These are phyloP conservation scores for Nebria brevicollis DNA, from an alignment of 2,888 invertebrate species.

Conservation along the genomic window DNA sequence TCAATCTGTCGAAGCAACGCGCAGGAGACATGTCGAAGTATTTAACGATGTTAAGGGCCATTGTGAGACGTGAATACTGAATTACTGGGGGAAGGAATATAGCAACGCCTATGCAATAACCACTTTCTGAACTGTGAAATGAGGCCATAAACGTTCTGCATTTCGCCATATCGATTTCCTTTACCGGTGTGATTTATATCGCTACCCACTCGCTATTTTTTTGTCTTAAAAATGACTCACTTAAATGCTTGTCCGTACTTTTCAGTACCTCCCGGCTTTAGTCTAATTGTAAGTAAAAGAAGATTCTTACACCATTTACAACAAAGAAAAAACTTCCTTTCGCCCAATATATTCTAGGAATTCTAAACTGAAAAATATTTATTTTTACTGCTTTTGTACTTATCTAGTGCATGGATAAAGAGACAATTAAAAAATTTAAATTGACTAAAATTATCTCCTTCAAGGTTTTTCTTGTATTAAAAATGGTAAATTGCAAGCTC, in stretches of 20 bases:
- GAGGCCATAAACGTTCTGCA: slow-evolving; percentile 41
- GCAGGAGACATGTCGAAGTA: slow-evolving; percentile 44
- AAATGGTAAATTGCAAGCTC: background rate
- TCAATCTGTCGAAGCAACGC: slow-evolving; percentile 38
- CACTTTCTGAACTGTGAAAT: slow-evolving; percentile 39
- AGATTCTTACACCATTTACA: background rate
- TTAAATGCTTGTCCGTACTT: background rate
- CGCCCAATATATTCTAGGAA: background rate
- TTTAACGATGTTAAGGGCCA: slow-evolving; percentile 44
- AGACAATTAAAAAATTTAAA: no score
- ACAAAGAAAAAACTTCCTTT: background rate
- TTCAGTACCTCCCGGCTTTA: background rate
- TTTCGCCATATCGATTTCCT: slow-evolving; percentile 41
- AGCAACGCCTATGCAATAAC: slow-evolving; percentile 53
- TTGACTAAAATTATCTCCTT: no score
- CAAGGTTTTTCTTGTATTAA: background rate
- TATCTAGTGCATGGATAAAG: no score
- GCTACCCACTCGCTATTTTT: background rate
- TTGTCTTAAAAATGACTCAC: background rate
- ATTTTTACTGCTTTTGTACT: no score
- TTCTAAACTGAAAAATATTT: no score
- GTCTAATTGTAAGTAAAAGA: background rate
- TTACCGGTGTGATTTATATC: background rate
- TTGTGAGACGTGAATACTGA: slow-evolving; percentile 43
- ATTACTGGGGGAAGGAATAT: slow-evolving; percentile 56